Conservation (phyloP, 2,113 vertebrate genomes). For the Oxyruncus cristatus region DNA sequence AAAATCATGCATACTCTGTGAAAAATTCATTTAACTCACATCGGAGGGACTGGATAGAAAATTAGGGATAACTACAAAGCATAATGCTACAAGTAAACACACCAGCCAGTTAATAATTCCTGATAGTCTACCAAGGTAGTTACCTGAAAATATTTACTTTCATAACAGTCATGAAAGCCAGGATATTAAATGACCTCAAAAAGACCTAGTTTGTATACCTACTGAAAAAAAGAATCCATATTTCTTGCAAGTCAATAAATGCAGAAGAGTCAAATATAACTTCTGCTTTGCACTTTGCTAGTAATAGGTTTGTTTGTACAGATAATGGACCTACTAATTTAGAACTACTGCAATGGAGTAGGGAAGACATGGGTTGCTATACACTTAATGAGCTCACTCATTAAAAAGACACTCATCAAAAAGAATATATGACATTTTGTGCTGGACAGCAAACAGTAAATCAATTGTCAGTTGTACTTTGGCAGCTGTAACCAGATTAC, state of each 20-base stretch:
- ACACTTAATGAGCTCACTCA: not conserved
- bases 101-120: not conserved
- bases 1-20: not conserved
- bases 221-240: not conserved
- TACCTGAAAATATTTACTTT: not conserved
- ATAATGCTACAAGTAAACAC: not conserved
- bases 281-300: not conserved
- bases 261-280: not conserved
- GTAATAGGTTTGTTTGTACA: not conserved
- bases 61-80: not conserved
- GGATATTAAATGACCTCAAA: not conserved
- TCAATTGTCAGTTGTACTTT: slow-evolving; percentile 15
- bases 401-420: slow-evolving; percentile 6
- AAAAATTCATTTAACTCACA: not conserved
- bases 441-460: not conserved
- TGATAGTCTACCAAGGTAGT: not conserved
- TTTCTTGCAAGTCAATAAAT: not conserved
- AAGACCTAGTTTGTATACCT: not conserved
- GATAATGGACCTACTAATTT: not conserved
- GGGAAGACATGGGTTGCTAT: not conserved
- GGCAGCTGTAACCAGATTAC: slow-evolving; percentile 25
- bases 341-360: not conserved
- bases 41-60: not conserved
- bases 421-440: slow-evolving; percentile 1
- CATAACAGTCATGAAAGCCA: not conserved